Evolutionary conservation across 2,797 vertebrate species (phyloP).

Genomic region (Rhinella marina): DNA sequence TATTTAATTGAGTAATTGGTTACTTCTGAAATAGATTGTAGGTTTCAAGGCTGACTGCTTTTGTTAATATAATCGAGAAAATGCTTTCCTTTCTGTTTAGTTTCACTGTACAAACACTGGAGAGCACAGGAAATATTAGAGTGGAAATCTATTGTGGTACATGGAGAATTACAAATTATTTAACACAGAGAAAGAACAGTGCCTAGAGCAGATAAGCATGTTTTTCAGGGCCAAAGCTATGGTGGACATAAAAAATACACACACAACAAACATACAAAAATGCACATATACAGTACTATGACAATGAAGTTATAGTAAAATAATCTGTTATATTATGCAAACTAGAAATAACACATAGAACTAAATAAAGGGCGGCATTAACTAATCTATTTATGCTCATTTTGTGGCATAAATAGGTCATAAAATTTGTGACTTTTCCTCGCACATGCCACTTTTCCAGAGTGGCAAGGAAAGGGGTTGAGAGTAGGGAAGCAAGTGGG

Average conservation of each 20-base stretch:
- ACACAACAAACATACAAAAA: background rate
- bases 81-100: background rate
- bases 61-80: conserved; percentile 17
- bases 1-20: conserved; percentile 35
- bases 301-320: no score
- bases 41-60: conserved; percentile 35
- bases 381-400: no score
- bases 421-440: no score
- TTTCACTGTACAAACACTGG: background rate
- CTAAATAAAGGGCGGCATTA: no score
- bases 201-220: background rate
- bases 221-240: background rate
- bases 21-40: conserved; percentile 17
- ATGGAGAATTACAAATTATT: background rate
- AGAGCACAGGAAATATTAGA: background rate
- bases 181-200: background rate
- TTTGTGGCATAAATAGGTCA: no score
- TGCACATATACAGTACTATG: background rate
- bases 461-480: no score
- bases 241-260: background rate
- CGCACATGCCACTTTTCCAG: no score
- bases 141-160: background rate
- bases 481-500: no score
- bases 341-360: no score
- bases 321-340: no score